Conservation (phyloP, 2,797 vertebrate species). For the Helicolenus hilgendorfi region DNA sequence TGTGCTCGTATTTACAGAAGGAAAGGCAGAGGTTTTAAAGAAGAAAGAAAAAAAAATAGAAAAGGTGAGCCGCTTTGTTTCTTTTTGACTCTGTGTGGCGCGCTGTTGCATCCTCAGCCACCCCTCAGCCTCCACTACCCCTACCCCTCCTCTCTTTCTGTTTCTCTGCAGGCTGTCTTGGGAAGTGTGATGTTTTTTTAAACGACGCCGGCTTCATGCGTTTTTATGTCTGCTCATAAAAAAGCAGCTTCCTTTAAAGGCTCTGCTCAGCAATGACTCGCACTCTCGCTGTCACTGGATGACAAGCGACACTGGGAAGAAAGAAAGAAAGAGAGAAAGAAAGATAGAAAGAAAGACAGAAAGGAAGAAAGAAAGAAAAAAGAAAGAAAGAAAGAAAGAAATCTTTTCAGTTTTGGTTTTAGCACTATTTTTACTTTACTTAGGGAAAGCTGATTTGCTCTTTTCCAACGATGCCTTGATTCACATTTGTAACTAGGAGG, state of each 20-base stretch:
- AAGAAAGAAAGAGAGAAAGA: neutral
- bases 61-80: constrained; percentile 39
- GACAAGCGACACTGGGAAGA: constrained; percentile 34
- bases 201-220: constrained; percentile 57
- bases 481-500: neutral
- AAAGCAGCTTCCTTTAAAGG: constrained; percentile 65
- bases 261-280: constrained; percentile 46
- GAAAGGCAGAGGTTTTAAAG: neutral
- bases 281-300: constrained; percentile 49
- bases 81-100: constrained; percentile 33
- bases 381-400: neutral
- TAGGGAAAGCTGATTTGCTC: neutral
- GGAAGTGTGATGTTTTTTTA: constrained; percentile 75
- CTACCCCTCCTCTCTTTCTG: constrained; percentile 14
- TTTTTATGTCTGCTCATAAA: constrained; percentile 79
- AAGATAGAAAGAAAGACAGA: neutral
- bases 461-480: neutral
- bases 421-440: neutral
- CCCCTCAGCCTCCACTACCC: neutral
- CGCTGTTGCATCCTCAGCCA: constrained; percentile 11
- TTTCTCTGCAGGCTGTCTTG: constrained; percentile 63
- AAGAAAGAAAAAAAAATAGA: constrained; percentile 2
- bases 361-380: neutral
- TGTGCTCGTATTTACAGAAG: neutral
- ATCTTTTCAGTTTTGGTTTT: neutral